Conservation (phyloP, 2,113 vertebrate genomes). For the Oryzias celebensis region DNA sequence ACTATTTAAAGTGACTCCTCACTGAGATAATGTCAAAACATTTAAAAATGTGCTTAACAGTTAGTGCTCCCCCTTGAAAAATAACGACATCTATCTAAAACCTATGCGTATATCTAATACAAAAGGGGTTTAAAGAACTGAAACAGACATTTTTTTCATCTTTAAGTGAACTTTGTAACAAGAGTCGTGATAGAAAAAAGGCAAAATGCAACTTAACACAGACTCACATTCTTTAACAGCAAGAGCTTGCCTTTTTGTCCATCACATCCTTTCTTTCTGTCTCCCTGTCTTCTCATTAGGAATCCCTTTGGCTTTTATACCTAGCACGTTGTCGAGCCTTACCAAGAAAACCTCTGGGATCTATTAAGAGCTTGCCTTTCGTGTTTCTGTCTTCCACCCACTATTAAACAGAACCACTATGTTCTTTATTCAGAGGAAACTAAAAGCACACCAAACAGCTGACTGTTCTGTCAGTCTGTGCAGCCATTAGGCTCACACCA, state of each 20-base stretch:
- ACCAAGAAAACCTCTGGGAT: conserved; percentile 35
- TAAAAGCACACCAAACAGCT: conserved; percentile 13
- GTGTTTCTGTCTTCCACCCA: conserved; percentile 24
- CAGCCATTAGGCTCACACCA: conserved; percentile 1
- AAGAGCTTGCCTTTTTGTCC: conserved; percentile 17
- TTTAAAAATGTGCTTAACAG: no score
- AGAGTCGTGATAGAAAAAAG: neutral
- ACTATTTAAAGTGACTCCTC: no score
- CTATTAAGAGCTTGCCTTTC: conserved; percentile 34
- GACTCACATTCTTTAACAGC: conserved; percentile 6
- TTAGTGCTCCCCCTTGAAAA: no score
- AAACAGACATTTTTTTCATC: no score
- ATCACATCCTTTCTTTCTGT: conserved; percentile 19
- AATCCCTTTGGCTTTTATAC: conserved; percentile 28
- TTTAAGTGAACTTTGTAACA: no score
- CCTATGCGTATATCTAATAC: no score
- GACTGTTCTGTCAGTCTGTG: conserved; percentile 17
- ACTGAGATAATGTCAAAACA: no score
- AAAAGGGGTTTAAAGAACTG: no score
- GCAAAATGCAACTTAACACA: neutral
- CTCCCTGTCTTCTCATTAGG: conserved; percentile 34
- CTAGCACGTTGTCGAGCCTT: conserved; percentile 12
- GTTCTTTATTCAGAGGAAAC: conserved; percentile 18
- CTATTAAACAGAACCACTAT: conserved; percentile 17
- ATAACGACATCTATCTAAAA: no score